Evolutionary conservation across 1,140 invertebrate genomes (phyloP).

Genomic region (Hycleus cichorii): DNA sequence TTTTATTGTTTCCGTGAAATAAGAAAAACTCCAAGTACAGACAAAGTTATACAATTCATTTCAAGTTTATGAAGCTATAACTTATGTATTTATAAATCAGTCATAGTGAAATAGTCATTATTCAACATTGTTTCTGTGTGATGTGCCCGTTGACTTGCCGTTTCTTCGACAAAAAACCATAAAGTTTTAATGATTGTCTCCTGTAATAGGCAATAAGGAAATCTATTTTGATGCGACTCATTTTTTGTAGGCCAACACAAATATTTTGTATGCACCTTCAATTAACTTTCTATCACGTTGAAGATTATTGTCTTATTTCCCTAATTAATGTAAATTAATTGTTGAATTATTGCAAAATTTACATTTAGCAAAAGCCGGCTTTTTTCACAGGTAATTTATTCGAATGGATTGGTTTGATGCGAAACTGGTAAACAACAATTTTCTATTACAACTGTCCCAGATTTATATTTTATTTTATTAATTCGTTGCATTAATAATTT

Average conservation of each 20-base stretch:
- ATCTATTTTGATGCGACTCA: conserved; percentile 1
- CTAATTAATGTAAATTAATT: neutral
- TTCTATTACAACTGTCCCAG: neutral
- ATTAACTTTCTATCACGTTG: conserved; percentile 4
- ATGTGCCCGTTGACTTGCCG: conserved; percentile 21
- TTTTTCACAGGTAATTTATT: no score
- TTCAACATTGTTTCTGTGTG: conserved; percentile 34
- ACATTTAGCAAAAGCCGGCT: no score
- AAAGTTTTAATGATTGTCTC: conserved; percentile 8
- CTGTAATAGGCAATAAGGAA: conserved; percentile 20
- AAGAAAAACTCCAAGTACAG: conserved; percentile 11
- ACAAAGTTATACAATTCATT: conserved; percentile 27
- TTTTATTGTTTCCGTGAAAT: no score
- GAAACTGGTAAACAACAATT: neutral
- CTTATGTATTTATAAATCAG: conserved; percentile 30
- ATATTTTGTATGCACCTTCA: neutral
- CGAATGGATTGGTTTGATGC: no score
- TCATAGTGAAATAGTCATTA: conserved; percentile 28
- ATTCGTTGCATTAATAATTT: no score
- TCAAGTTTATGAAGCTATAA: conserved; percentile 31
- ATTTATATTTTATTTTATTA: no score
- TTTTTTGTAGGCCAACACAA: neutral
- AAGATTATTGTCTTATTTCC: conserved; percentile 5
- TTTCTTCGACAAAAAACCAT: conserved; percentile 15
- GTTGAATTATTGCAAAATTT: no score